Evolutionary conservation across 2,113 vertebrate genomes (phyloP).

Genomic region (Pimephales promelas): DNA sequence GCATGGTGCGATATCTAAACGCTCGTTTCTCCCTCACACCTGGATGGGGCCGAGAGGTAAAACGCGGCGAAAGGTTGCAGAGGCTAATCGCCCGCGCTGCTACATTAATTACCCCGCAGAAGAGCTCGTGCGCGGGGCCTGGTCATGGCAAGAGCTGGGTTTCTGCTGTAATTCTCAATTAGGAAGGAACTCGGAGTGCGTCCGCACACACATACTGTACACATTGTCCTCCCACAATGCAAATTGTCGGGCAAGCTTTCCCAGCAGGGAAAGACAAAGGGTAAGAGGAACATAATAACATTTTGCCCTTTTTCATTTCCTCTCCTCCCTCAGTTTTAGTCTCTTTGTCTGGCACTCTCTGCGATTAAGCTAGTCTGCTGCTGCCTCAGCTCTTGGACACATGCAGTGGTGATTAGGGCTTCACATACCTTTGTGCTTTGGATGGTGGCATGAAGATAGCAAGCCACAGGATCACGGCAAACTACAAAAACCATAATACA

Average conservation of each 20-base stretch:
- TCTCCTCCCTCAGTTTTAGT: not conserved
- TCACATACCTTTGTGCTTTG: not conserved
- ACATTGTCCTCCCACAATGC: slow-evolving; percentile 26
- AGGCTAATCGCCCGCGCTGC: slow-evolving; percentile 36
- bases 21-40: slow-evolving; percentile 34
- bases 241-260: slow-evolving; percentile 16
- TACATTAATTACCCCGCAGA: slow-evolving; percentile 45
- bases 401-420: slow-evolving; percentile 7
- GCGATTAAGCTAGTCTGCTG: slow-evolving; percentile 14
- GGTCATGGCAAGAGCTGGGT: slow-evolving; percentile 29
- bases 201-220: slow-evolving; percentile 27
- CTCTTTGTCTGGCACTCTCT: not conserved
- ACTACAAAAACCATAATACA: not conserved
- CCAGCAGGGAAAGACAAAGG: slow-evolving; percentile 44
- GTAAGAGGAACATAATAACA: slow-evolving; percentile 43
- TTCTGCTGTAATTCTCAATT: slow-evolving; percentile 46
- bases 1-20: slow-evolving; percentile 20
- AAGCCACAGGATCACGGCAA: not conserved
- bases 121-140: not conserved
- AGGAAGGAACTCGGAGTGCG: slow-evolving; percentile 14
- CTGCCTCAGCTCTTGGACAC: slow-evolving; percentile 6
- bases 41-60: slow-evolving; percentile 17
- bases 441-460: not conserved
- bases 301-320: slow-evolving; percentile 28
- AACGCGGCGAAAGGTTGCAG: slow-evolving; percentile 2